These are phyloP conservation scores for Lithobius niger DNA, from an alignment of 1,140 invertebrate species.

Conservation along the genomic window DNA sequence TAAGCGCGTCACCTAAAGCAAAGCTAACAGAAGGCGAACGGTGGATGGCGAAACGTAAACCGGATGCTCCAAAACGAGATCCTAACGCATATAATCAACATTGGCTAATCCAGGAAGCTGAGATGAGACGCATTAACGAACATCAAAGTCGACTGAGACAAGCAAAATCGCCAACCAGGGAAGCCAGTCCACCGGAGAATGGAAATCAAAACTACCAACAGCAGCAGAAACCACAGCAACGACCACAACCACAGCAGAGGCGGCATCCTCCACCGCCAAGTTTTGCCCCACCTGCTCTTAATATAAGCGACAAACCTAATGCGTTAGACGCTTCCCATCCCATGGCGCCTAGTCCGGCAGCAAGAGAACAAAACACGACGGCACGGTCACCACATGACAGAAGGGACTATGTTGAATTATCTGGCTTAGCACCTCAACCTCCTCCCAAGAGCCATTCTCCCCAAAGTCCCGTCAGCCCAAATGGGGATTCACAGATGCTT, in stretches of 20 bases:
- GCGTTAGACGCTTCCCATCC: too few species aligned
- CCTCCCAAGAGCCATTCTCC: neutral
- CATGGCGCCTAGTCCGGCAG: too few species aligned
- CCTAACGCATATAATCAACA: conserved; percentile 41
- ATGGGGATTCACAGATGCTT: conserved; percentile 42
- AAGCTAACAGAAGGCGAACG: conserved; percentile 51
- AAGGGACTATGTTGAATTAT: neutral
- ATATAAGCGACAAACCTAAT: too few species aligned
- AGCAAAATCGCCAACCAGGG: conserved; percentile 7
- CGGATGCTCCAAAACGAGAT: conserved; percentile 13
- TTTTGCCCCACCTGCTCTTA: too few species aligned
- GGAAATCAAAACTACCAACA: conserved; percentile 8
- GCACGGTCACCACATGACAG: neutral
- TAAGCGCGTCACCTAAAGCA: conserved; percentile 59
- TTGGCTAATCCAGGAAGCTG: conserved; percentile 83
- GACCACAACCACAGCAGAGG: too few species aligned
- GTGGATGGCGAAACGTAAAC: conserved; percentile 38
- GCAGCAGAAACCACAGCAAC: conserved; percentile 9
- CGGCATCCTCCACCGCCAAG: too few species aligned
- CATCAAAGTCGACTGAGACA: conserved; percentile 41
- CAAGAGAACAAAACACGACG: too few species aligned
- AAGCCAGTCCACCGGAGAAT: neutral
- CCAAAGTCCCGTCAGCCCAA: neutral
- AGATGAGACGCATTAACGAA: conserved; percentile 63
- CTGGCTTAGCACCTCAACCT: neutral